Base-by-base conservation (phyloP, 2,797 vertebrate species). In the Leuciscus waleckii region DNA sequence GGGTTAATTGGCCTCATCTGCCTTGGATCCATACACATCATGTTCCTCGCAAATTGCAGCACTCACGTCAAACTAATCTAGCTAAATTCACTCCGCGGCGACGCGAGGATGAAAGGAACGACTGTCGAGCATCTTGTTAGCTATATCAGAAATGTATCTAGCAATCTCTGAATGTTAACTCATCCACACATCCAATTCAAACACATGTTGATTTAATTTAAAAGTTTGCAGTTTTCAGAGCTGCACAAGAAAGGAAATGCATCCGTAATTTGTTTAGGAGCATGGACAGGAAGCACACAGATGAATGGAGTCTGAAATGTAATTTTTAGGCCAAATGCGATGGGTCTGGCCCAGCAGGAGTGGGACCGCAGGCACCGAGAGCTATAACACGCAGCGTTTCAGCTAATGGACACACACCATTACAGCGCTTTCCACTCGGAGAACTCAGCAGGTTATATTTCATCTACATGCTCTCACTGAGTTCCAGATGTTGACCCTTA, bases 1-100 rank as follows among this genome's bases (percentile, higher is more conserved):
- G 91, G 84, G 85, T 92, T 94, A 94, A 95, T 95, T 95, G 93
- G 92, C 92, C 92, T 93, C 89, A 89, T 91, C 83, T 91, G 87
- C 89, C 80, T 74, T 54, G 82, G 80, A 82, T 90, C 79, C 49
- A 75, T 56, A 78, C 89, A 86, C 82, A 90, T 93, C 91, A 93
- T 91, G 82, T 74, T 76, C 68, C 46, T 88, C 43, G 74, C 75
- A 89, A 90, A 91, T 88, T 41, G 68, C 70, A 87, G 49, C 63
- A n/a, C 46, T 63, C 81, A 19, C 46, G 29, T 86, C 85, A 88
- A 86, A 85, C 78, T 86, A 86, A 32, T 23, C 41, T 49, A 35
- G n/a, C 49, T 51, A 29, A 79, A 79, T 35, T 80, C 78, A 14
- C 70, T 89, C 87, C 0, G 19, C 10, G 10, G 49, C 2, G 1